Conservation (phyloP, 2,888 invertebrate genomes). For the Metalampra italica region DNA sequence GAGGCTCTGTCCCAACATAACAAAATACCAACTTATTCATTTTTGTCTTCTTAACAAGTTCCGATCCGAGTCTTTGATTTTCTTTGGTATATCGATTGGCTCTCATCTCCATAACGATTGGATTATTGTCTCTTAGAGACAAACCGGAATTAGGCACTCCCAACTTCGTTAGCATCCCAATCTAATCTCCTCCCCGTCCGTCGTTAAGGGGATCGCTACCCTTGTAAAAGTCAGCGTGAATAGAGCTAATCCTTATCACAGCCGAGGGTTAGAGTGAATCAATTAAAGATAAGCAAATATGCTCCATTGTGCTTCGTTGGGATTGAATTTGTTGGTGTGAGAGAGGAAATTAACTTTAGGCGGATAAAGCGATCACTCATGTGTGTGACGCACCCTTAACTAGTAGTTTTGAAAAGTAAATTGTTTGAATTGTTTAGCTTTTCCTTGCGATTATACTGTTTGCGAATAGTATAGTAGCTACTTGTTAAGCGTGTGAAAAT, state of each 20-base stretch:
- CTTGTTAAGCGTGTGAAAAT: slow-evolving; percentile 10
- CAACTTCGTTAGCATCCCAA: background rate
- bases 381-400: slow-evolving; percentile 46
- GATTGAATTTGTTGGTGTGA: slow-evolving; percentile 69
- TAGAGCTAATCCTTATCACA: slow-evolving; percentile 75
- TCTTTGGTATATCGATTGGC: too few species aligned
- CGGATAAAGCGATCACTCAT: slow-evolving; percentile 66
- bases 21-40: background rate
- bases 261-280: slow-evolving; percentile 72
- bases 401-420: slow-evolving; percentile 34
- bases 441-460: slow-evolving; percentile 10
- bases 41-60: background rate
- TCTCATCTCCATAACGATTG: too few species aligned
- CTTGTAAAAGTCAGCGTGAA: slow-evolving; percentile 78
- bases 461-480: background rate
- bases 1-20: background rate
- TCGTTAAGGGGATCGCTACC: slow-evolving; percentile 67
- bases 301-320: slow-evolving; percentile 54
- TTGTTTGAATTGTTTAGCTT: slow-evolving; percentile 42
- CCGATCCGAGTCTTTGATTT: too few species aligned
- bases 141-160: slow-evolving; percentile 19
- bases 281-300: slow-evolving; percentile 79
- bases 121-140: slow-evolving; percentile 17
- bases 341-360: slow-evolving; percentile 73
- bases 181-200: slow-evolving; percentile 40